Evolutionary conservation across 1,140 invertebrate species (phyloP).

Genomic region (Zaprionus ornatus): DNA sequence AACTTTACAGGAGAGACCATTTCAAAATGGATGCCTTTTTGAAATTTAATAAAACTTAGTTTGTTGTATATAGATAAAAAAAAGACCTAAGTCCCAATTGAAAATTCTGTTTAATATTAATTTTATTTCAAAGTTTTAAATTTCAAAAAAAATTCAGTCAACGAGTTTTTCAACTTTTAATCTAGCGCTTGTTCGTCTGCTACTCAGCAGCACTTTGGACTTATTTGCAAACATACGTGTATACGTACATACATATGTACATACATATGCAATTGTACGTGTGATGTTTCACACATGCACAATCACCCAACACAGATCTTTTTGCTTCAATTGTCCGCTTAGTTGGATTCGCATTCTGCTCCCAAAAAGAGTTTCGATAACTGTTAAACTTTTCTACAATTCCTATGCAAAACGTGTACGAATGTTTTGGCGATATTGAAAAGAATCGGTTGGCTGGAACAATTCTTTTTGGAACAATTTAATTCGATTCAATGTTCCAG

Average conservation of each 20-base stretch:
- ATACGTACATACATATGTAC: neutral
- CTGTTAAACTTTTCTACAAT: neutral
- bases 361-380: neutral
- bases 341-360: neutral
- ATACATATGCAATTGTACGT: neutral
- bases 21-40: neutral
- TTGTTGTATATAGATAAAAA: neutral
- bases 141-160: neutral
- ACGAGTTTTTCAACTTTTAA: neutral
- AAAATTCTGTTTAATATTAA: neutral
- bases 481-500: neutral
- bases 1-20: neutral
- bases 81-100: neutral
- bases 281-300: slow-evolving; percentile 7
- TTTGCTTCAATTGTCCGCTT: slow-evolving; percentile 3
- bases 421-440: neutral
- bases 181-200: neutral
- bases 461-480: neutral
- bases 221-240: neutral
- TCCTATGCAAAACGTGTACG: neutral
- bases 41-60: neutral
- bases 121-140: neutral
- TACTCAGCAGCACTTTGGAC: neutral
- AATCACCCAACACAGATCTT: neutral
- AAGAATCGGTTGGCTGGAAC: neutral